Percentiles rank a stretch among this genome's conserved stretches.
phyloP scores from a whole-genome alignment of 2,113 vertebrate genomes.

The Ammospiza caudacuta region DNA sequence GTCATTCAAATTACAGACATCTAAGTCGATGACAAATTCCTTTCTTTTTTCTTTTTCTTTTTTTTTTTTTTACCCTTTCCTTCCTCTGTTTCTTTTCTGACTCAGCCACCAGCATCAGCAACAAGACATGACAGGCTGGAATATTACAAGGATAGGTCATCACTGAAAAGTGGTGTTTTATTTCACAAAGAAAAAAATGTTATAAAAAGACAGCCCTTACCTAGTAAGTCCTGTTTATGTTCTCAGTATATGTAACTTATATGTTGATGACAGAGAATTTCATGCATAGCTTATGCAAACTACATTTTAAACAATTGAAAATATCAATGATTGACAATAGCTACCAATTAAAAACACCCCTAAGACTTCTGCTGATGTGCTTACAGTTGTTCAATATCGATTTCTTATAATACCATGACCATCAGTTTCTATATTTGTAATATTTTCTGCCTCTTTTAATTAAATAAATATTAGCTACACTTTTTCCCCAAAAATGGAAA shows the following conservation, averaged over 20 bases:
- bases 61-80: neutral
- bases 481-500: neutral
- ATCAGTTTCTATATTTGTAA: neutral
- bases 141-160: neutral
- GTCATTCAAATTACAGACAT: neutral
- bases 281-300: neutral
- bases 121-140: neutral
- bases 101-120: neutral
- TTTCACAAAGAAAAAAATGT: neutral
- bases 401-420: neutral
- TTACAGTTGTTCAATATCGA: neutral
- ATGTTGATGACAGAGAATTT: neutral
- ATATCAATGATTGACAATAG: neutral
- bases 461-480: neutral
- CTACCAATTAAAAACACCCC: neutral
- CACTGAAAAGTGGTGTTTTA: neutral
- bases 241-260: neutral
- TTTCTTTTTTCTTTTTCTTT: neutral
- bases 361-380: neutral
- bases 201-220: neutral
- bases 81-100: neutral
- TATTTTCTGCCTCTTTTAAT: neutral
- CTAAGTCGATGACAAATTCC: neutral
- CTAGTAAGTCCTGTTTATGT: neutral
- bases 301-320: slow-evolving; percentile 3